Evolutionary conservation across 2,113 vertebrate species (phyloP), one percentile per base, ranked within the genome.

Genomic region (Leptobrachium ailaonicum): DNA sequence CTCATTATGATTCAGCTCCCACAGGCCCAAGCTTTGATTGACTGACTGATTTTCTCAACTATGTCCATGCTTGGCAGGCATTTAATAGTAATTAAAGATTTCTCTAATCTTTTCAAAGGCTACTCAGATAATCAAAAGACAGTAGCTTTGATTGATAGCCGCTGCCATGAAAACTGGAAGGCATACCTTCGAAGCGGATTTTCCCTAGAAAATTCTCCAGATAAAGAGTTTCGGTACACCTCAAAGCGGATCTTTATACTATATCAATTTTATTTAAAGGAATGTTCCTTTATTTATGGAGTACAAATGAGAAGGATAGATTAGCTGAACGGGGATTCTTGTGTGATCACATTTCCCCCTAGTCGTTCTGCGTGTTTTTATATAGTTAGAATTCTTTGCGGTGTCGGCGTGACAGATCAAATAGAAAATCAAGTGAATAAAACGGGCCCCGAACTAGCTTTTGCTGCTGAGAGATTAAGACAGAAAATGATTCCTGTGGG

Each of bases 81-180:
- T 86, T 88, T 90, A 87, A 86, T 75, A 86, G 84, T 75, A 90
- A 90, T 91, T 90, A 90, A 86, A 87, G 82, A 79, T 84, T 86
- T 83, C 82, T 88, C 76, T 82, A 73, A 80, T 90, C 82, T 87
- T 56, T 86, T 89, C 72, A 66, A 83, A 80, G 74, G 72, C 10
- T 82, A 85, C 66, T 79, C 74, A 83, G 78, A 89, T 86, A 85
- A 91, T 85, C 87, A 88, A 85, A 71, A 84, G 71, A 74, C 79
- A 87, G 82, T 85, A 84, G 83, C 77, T 90, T 85, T 88, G 89
- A 90, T 84, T 88, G 89, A 91, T 86, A 83, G 80, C 44, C 80
- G 84, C 87, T 86, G 81, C 86, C 85, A 86, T 3, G 42, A 83
- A 89, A 88, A 82, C 66, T 66, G 47, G 81, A 88, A 83, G 69